Evolutionary conservation across 1,140 invertebrate genomes (phyloP).

Genomic region (Heliothis subflexa): DNA sequence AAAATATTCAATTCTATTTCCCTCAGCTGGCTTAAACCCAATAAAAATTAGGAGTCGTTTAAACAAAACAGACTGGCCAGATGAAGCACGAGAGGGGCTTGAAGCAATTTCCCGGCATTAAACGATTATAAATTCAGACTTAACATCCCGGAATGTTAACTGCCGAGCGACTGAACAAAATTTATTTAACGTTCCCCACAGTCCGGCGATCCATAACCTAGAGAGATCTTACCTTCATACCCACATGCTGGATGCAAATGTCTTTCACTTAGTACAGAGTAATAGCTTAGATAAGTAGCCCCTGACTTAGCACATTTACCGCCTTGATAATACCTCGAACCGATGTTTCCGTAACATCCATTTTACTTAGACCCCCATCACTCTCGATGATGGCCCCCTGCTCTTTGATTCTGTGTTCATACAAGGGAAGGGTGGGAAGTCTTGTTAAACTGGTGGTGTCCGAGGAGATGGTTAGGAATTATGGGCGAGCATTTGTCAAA

Average conservation of each 20-base stretch:
- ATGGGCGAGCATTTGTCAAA: constrained; percentile 70
- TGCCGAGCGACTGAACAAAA: constrained; percentile 11
- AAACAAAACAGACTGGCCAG: constrained; percentile 21
- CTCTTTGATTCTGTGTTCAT: constrained; percentile 10
- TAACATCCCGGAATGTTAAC: constrained; percentile 24
- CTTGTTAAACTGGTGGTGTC: constrained; percentile 51
- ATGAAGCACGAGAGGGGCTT: constrained; percentile 15
- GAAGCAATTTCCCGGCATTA: constrained; percentile 23
- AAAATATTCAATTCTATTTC: too few species aligned
- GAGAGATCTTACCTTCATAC: constrained; percentile 20
- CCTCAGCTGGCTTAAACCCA: background rate
- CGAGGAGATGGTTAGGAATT: constrained; percentile 63
- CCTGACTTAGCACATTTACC: constrained; percentile 72
- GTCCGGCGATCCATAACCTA: constrained; percentile 13
- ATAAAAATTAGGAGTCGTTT: constrained; percentile 30
- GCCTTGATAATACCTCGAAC: constrained; percentile 66
- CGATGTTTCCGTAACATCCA: constrained; percentile 62
- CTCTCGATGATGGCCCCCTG: background rate
- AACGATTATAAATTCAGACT: constrained; percentile 36
- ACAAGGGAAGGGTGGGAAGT: constrained; percentile 45
- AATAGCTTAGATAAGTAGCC: constrained; percentile 70
- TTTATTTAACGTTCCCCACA: constrained; percentile 23
- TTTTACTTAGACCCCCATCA: constrained; percentile 52
- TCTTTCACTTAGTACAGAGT: constrained; percentile 68
- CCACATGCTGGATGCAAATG: constrained; percentile 63